Percentiles rank a stretch among this genome's conserved stretches.
Conservation (phyloP, 92 coral and sea anemone genomes). For the Paramuricea clavata region DNA sequence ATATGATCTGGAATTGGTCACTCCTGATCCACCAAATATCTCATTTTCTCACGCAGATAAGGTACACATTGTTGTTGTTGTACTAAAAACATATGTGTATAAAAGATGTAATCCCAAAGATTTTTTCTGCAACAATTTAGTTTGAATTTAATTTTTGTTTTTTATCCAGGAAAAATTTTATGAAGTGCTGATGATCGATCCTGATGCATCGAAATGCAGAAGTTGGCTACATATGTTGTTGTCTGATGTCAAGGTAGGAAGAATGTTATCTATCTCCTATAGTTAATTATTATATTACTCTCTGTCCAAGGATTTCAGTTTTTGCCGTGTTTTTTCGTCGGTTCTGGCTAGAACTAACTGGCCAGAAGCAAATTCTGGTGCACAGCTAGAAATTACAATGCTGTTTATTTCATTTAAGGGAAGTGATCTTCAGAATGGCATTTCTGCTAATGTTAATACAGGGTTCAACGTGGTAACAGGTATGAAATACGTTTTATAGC, state of each 20-base stretch:
- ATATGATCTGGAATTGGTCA: background rate
- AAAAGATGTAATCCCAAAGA: no score
- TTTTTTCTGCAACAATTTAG: no score
- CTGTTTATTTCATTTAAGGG: slow-evolving; percentile 8
- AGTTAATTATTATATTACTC: background rate
- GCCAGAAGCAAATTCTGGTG: background rate
- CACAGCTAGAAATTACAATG: background rate
- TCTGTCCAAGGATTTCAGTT: background rate
- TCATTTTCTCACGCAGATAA: slow-evolving; percentile 13
- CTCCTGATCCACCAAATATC: slow-evolving; percentile 8
- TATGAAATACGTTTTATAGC: background rate
- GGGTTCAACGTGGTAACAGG: slow-evolving; percentile 16
- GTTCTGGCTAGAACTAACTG: no score
- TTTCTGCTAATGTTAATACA: background rate
- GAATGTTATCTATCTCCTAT: background rate
- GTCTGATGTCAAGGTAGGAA: slow-evolving; percentile 66
- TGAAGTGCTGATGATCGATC: slow-evolving; percentile 74
- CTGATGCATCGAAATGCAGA: slow-evolving; percentile 74
- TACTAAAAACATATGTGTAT: no score
- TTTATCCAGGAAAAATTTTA: slow-evolving; percentile 39
- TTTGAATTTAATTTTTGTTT: background rate
- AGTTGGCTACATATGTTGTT: slow-evolving; percentile 77
- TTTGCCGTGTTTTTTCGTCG: no score
- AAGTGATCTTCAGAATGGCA: slow-evolving; percentile 25
- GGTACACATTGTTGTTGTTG: background rate